phyloP scores from a whole-genome alignment of 1,140 invertebrate genomes.

The Magallana ariakensis region DNA sequence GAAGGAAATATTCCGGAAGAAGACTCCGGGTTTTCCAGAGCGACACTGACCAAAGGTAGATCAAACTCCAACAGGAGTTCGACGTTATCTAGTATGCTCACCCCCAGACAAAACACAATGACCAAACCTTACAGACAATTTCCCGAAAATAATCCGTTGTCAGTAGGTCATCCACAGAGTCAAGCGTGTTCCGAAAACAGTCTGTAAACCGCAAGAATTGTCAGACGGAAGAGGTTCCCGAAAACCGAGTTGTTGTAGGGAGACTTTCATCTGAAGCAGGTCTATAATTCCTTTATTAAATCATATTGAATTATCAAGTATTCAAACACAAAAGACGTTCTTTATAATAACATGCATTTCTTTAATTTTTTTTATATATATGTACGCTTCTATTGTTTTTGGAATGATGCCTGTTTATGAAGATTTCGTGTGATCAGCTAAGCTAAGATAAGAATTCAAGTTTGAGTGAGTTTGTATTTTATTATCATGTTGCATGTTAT shows the following conservation, averaged over 20 bases:
- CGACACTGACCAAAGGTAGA: neutral
- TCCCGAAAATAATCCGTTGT: neutral
- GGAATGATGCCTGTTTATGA: too few relatives aligned
- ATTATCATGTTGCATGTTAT: too few relatives aligned
- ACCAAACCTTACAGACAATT: neutral
- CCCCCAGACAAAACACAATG: neutral
- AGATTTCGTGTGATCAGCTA: too few relatives aligned
- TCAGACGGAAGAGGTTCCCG: neutral
- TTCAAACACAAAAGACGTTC: too few relatives aligned
- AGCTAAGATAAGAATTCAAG: too few relatives aligned
- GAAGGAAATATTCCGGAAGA: neutral
- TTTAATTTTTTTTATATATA: too few relatives aligned
- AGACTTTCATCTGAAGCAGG: neutral
- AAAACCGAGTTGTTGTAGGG: neutral
- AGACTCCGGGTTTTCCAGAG: neutral
- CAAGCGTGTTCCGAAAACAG: neutral
- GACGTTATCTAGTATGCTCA: neutral
- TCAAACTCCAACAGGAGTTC: conserved; percentile 19
- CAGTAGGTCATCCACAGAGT: neutral
- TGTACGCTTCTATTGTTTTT: too few relatives aligned
- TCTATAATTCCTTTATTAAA: neutral
- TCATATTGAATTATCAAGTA: too few relatives aligned
- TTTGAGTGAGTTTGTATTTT: too few relatives aligned
- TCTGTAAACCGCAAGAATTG: neutral
- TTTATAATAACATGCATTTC: too few relatives aligned